Base-by-base conservation (phyloP, 2,797 vertebrate species). In the Spea hammondii region DNA sequence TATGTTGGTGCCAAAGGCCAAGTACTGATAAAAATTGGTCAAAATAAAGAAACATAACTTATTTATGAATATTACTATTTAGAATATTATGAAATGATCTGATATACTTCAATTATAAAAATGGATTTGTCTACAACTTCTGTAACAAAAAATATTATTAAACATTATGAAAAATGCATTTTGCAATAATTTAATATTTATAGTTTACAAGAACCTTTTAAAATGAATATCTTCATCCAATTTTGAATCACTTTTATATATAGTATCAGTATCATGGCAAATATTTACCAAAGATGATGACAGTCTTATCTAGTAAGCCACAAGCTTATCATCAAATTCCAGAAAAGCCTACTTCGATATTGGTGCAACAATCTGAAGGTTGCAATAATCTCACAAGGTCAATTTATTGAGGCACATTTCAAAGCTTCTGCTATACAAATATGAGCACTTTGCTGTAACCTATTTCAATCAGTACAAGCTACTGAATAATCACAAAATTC, bases 401-500 rank as follows among this genome's bases (percentile, higher is more conserved):
- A 88, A 79, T 87, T 88, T 89, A 46, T 83, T 86, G 79, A 87
- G 80, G 11, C 69, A 85, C 69, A 80, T 85, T 88, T 91, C 85
- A 87, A 75, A 91, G 89, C 73, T 87, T 88, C 86, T 83, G 51
- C 81, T 86, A 55, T 78, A 77, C 8, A 50, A 77, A 70, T 70
- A 45, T 72, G 17, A 85, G 80, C 90, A 83, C 74, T 90, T 89
- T 86, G 69, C 80, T 86, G 80, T 80, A 89, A 84, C 80, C 76
- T 86, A 71, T 86, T 91, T 92, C 89, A 89, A 85, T 92, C 87
- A 86, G 86, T 70, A 88, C 84, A 89, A 90, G 87, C 86, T 88
- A 86, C 87, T 88, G 84, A 91, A 91, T 91, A 90, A 91, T 89
- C 86, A 89, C 86, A 82, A 89, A 91, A 86, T 86, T 84, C 84